Evolutionary conservation across 2,888 invertebrate species (phyloP), one percentile per base, ranked within the genome.

Genomic region (Drosophila differens): DNA sequence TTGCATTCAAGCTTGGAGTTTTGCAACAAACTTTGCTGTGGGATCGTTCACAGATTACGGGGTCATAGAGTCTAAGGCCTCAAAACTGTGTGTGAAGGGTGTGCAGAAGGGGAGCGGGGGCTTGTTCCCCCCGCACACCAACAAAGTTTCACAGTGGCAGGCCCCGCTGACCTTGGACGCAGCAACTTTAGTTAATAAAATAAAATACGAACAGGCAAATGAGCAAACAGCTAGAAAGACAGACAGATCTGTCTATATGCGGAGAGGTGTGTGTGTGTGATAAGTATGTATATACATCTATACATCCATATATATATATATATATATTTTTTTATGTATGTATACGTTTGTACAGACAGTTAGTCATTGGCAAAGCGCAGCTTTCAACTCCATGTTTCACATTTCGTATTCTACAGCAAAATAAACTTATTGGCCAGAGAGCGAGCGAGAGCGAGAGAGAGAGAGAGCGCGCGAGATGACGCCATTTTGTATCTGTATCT

Each of bases 1-100:
- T 76, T 89, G 85, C 88, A 89, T 87, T 88, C 55, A 70, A 79
- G 68, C 77, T 79, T 76, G 69, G 58, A 82, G 88, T 76, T 81
- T 72, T 75, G 85, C 82, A 71, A 76, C 69, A 62, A 76, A 76
- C 49, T 53, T 22, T 28, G 49, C 44, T 12, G 39, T 41, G 25
- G 51, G 47, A 70, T 60, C 55, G 52, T 64, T 68, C 47, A 33
- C 52, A 78, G 69, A 49, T 70, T 70, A 59, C 39, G 44, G 33
- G 59, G 47, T 32, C 47, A 47, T 28, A 16, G 25, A 33, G 41
- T 39, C 53, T 32, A 70, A 58, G 53, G 44, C 44, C 63, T 41
- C 52, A 22, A 44, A 52, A 4, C 6, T 12, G 19, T 6, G 7
- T 19, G 28, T 6, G 12, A 32, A 25, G 35, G 10, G 35, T 1